Percentiles rank a stretch among this genome's conserved stretches.
These are phyloP conservation scores for Teleogryllus occipitalis DNA, from an alignment of 1,140 invertebrate genomes.

Conservation along the genomic window DNA sequence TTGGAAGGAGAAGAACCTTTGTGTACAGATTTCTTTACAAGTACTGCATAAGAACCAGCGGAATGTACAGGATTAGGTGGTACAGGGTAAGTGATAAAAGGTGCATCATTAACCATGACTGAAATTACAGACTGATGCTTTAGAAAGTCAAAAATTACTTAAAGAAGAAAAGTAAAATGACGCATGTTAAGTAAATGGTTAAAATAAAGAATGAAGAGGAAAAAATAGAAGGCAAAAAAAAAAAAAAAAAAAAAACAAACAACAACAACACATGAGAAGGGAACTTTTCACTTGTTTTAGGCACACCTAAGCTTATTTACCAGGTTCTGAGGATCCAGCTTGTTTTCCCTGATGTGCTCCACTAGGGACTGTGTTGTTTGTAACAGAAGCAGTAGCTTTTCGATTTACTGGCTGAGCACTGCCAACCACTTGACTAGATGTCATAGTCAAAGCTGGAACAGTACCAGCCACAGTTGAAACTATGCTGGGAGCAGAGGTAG, in stretches of 20 bases:
- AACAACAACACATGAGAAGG: not conserved
- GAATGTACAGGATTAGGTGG: no score
- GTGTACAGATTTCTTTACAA: no score
- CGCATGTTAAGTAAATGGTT: not conserved
- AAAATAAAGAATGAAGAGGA: not conserved
- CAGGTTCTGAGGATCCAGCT: not conserved
- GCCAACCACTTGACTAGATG: slow-evolving; percentile 14
- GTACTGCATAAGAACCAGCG: no score
- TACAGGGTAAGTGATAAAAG: no score
- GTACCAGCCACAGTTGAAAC: slow-evolving; percentile 3
- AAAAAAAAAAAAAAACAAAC: not conserved
- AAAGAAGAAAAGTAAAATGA: no score
- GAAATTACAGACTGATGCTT: no score
- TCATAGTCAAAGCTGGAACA: slow-evolving; percentile 4
- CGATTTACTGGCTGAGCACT: not conserved
- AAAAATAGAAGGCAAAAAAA: not conserved
- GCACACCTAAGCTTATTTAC: not conserved
- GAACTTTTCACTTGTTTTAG: not conserved
- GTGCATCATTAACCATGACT: no score
- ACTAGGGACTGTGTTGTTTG: not conserved
- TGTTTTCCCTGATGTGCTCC: not conserved
- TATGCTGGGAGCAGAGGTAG: not conserved
- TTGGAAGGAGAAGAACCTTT: no score
- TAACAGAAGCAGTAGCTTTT: not conserved
- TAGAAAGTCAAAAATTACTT: no score